A percentile compares a stretch with the other conserved stretches of the same genome.
Evolutionary conservation across 2,797 vertebrate species (phyloP).

Genomic region (Poeciliopsis turneri): DNA sequence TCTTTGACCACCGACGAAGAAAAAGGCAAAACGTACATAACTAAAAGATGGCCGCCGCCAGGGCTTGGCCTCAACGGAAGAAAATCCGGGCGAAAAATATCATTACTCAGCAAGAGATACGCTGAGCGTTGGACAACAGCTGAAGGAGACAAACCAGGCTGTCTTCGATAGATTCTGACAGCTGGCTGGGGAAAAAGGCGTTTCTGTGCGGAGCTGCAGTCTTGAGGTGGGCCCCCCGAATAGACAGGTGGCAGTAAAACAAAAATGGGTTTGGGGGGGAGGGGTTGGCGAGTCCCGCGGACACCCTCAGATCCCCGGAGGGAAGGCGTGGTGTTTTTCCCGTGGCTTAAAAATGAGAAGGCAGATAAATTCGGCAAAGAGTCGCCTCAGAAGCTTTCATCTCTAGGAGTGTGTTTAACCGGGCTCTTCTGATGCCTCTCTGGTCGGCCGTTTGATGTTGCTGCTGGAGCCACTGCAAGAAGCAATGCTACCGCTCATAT

Average conservation of each 20-base stretch:
- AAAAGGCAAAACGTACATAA: not conserved
- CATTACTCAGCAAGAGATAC: not conserved
- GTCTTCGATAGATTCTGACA: conserved; percentile 40
- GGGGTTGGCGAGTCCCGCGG: conserved; percentile 20
- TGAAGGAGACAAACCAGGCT: conserved; percentile 41
- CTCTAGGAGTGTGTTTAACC: conserved; percentile 38
- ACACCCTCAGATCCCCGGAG: conserved; percentile 12
- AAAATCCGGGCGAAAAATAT: conserved; percentile 3
- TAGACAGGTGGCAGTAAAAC: conserved; percentile 38
- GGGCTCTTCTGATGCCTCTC: conserved; percentile 8
- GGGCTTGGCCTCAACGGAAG: not conserved
- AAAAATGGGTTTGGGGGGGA: not conserved
- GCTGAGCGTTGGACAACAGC: conserved; percentile 46
- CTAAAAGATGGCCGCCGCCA: conserved; percentile 1
- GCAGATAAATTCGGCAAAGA: conserved; percentile 41
- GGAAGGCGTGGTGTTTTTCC: conserved; percentile 51
- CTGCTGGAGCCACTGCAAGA: conserved; percentile 26
- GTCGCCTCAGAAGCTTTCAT: conserved; percentile 32
- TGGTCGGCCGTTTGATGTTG: conserved; percentile 49
- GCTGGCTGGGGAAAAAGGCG: conserved; percentile 63
- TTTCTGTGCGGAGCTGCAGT: conserved; percentile 26
- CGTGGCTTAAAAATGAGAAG: conserved; percentile 37
- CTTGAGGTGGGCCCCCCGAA: conserved; percentile 7
- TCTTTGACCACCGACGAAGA: not conserved
- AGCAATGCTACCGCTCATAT: conserved; percentile 18